Base-by-base conservation (phyloP, 30 jellyfish, hydroid and myxozoan species). In the Aurelia sp. region DNA sequence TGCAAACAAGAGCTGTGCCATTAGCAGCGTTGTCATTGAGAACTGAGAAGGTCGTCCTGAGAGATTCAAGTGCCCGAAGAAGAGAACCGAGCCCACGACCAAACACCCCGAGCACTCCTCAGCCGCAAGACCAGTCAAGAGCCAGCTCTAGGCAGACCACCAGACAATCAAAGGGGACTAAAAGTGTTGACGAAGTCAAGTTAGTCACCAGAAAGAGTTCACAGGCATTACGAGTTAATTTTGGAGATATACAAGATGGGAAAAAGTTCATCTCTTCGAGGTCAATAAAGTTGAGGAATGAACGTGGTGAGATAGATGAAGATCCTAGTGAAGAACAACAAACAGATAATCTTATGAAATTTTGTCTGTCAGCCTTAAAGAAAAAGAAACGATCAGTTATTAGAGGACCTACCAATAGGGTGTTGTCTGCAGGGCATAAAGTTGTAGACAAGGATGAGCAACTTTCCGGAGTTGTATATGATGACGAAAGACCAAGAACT, bases 291-390 rank as follows among this genome's bases (percentile, higher is more conserved):
- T 8, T 64, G 75, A 62, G 17, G 21, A 66, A 27, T 7, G 31
- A 44, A 35, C 48, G n/a, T 12, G 9, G 33, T 21, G 38, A 15
- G 44, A 18, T 4, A 9, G 48, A 50, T 3, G 59, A 4, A 48
- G 3, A 10, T 31, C 53, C 13, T 31, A 11, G 21, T 3, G 66
- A 13, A 11, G 88, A 72, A 35, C 59, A 60, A 40, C 65, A 24
- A 55, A 48, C 77, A 35, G 82, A 27, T 4, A 67, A 80, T 30
- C 27, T 84, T 13, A 17, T 84, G 77, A 84, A 72, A 24, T 84
- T 72, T 20, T 72, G 88, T 41, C 19, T 63, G 7, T 84, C 93
- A 6, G 87, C 93, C 20, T 72, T 84, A 70, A 84, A 73, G 78
- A 76, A 84, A 58, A 62, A 73, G 35, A 78, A 61, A 13, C 63